A percentile compares a stretch with the other conserved stretches of the same genome.
Evolutionary conservation across 2,888 invertebrate species (phyloP).

Genomic region (Lissonota sp.): DNA sequence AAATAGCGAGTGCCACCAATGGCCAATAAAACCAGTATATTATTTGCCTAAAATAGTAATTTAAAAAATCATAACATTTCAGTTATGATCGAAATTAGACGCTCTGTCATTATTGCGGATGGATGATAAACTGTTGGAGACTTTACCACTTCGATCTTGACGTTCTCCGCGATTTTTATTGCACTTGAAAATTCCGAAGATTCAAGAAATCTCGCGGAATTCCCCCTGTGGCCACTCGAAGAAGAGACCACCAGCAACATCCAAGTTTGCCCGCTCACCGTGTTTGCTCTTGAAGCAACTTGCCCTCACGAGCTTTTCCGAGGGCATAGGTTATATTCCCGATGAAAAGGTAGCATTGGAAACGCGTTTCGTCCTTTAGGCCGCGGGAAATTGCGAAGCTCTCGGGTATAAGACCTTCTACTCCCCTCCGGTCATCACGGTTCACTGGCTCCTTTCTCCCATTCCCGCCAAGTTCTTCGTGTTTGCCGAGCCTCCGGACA

Average conservation of each 20-base stretch:
- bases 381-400: slow-evolving; percentile 3
- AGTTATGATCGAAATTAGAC: too few relatives aligned
- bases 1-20: too few relatives aligned
- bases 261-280: not conserved
- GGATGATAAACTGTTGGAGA: too few relatives aligned
- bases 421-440: slow-evolving; percentile 27
- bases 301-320: not conserved
- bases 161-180: not conserved
- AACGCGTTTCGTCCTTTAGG: slow-evolving; percentile 22
- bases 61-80: too few relatives aligned
- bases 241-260: not conserved
- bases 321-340: slow-evolving; percentile 17
- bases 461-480: too few relatives aligned
- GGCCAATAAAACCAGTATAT: too few relatives aligned
- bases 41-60: too few relatives aligned
- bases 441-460: slow-evolving; percentile 40
- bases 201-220: not conserved
- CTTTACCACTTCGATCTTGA: not conserved
- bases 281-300: slow-evolving; percentile 32
- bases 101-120: too few relatives aligned
- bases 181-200: not conserved
- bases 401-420: slow-evolving; percentile 16
- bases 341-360: slow-evolving; percentile 43
- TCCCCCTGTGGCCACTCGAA: not conserved
- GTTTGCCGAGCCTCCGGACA: slow-evolving; percentile 26